These are phyloP conservation scores for Chamaetylas fuelleborni DNA, from an alignment of 2,113 vertebrate genomes.

Conservation along the genomic window DNA sequence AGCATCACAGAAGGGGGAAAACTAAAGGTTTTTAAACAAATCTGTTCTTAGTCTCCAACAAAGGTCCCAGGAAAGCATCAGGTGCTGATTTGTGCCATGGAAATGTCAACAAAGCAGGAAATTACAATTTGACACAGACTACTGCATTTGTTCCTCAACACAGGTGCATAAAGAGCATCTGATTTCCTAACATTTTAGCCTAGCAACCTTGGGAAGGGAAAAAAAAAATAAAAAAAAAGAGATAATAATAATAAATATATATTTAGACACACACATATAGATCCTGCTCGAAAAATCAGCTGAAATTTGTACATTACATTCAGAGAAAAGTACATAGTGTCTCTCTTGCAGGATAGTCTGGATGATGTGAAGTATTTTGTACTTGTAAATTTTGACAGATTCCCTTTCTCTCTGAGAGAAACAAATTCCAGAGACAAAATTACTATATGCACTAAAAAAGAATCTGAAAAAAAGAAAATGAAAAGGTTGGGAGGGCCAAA, in stretches of 20 bases:
- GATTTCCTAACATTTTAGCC: background rate
- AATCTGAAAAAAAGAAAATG: background rate
- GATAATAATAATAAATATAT: too few species aligned
- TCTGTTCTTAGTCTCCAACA: background rate
- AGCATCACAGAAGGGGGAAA: background rate
- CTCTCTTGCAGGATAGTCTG: background rate
- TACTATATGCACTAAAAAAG: background rate
- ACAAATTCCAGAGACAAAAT: background rate
- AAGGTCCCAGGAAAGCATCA: background rate
- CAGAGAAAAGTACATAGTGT: background rate
- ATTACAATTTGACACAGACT: too few species aligned
- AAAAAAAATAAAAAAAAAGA: background rate
- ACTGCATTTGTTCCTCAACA: background rate
- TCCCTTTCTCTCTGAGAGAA: background rate
- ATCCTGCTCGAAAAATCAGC: background rate
- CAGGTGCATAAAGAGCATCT: background rate
- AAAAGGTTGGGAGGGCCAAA: background rate
- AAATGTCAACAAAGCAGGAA: too few species aligned
- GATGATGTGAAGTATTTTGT: background rate
- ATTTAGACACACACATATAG: accelerated
- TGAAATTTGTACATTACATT: background rate
- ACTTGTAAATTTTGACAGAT: background rate
- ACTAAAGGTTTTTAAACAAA: background rate
- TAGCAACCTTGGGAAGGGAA: background rate
- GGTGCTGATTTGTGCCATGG: background rate